Conservation (phyloP, 2,888 invertebrate species). For the Parnassius orleans region DNA sequence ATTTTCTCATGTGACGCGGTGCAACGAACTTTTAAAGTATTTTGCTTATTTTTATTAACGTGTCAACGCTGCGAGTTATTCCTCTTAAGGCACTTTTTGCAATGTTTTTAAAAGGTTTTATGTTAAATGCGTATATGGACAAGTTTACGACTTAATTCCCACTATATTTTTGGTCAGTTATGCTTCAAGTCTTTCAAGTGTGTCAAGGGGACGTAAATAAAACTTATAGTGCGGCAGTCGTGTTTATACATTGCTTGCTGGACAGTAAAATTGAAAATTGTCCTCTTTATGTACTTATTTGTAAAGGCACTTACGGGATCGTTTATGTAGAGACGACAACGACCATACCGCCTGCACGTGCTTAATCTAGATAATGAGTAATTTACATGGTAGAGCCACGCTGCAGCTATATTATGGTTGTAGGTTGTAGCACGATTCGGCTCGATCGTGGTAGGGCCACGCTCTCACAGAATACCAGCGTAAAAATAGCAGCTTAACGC, state of each 20-base stretch:
- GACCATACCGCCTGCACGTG: no score
- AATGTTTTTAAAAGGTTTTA: slow-evolving; percentile 7
- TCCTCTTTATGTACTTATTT: no score
- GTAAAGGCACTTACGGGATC: no score
- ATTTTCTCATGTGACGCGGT: slow-evolving; percentile 1
- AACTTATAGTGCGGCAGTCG: slow-evolving; percentile 4
- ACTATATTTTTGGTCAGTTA: slow-evolving; percentile 18
- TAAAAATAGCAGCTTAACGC: no score
- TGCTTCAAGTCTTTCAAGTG: slow-evolving; percentile 5
- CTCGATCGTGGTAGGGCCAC: no score
- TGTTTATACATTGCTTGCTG: slow-evolving; percentile 12
- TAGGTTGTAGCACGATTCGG: no score
- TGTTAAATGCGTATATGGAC: slow-evolving; percentile 22
- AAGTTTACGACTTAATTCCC: slow-evolving; percentile 28
- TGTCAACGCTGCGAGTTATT: slow-evolving; percentile 14
- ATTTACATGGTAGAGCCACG: no score
- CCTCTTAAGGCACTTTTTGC: slow-evolving; percentile 18
- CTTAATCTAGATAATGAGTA: no score
- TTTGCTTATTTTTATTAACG: slow-evolving; percentile 24
- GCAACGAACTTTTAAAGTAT: slow-evolving; percentile 15
- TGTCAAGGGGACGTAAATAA: slow-evolving; percentile 5
- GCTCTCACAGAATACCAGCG: no score
- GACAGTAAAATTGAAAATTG: slow-evolving; percentile 13
- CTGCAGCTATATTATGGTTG: no score
- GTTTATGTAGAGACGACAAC: no score